Evolutionary conservation across 2,113 vertebrate genomes (phyloP).

Genomic region (Rhodinocichla rosea): DNA sequence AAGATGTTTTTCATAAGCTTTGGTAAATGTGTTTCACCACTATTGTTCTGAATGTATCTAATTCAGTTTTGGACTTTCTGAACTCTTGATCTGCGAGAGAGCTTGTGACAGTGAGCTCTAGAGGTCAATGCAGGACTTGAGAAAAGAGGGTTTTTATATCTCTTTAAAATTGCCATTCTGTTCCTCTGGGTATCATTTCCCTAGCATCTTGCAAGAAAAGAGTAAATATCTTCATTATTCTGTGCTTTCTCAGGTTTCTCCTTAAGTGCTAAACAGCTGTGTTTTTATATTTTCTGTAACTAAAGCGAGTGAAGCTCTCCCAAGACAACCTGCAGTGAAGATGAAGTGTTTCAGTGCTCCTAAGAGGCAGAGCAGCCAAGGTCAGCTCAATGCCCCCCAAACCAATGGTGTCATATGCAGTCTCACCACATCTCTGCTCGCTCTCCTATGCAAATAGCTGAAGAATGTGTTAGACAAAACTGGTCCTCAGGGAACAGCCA

Average conservation of each 20-base stretch:
- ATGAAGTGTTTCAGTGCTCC: neutral
- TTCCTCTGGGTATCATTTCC: conserved; percentile 30
- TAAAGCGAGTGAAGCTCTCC: conserved; percentile 29
- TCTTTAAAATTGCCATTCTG: neutral
- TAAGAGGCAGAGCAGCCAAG: conserved; percentile 17
- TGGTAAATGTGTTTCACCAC: neutral
- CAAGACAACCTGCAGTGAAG: neutral
- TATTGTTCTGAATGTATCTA: neutral
- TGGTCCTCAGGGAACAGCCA: fast-evolving
- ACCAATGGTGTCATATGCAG: neutral
- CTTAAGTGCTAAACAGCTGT: conserved; percentile 52
- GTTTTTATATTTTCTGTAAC: conserved; percentile 46
- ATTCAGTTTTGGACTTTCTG: neutral
- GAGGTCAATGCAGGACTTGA: neutral
- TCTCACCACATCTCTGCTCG: neutral
- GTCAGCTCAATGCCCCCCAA: conserved; percentile 9
- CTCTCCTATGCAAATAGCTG: conserved; percentile 7
- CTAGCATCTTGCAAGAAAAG: conserved; percentile 2
- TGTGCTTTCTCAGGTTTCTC: conserved; percentile 20
- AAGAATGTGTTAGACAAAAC: neutral
- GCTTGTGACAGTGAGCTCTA: neutral
- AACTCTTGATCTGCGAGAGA: neutral
- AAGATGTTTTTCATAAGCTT: conserved; percentile 20
- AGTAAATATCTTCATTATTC: conserved; percentile 57
- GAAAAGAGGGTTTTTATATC: neutral